These are phyloP conservation scores for Acrobasis repandana DNA, from an alignment of 2,888 invertebrate species.

Conservation along the genomic window DNA sequence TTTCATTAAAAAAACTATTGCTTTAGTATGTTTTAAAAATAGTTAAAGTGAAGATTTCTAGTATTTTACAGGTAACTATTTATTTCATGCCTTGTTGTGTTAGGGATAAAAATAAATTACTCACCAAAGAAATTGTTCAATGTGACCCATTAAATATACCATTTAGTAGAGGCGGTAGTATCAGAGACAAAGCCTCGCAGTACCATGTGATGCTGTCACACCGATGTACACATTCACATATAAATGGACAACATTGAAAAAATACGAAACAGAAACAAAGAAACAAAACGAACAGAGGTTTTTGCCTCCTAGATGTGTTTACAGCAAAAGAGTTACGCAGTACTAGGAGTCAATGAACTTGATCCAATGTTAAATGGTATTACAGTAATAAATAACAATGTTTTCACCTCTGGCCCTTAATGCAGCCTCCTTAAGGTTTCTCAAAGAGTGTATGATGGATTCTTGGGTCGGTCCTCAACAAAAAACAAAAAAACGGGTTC, in stretches of 20 bases:
- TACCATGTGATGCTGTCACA: constrained; percentile 9
- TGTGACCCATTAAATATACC: constrained; percentile 16
- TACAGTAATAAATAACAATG: constrained; percentile 49
- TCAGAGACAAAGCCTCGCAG: constrained; percentile 10
- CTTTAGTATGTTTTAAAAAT: not conserved
- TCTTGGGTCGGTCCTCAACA: constrained; percentile 68
- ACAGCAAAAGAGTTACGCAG: constrained; percentile 7
- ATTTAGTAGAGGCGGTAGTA: constrained; percentile 3
- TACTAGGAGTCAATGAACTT: constrained; percentile 21
- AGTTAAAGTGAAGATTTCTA: not conserved
- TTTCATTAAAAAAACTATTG: too few relatives aligned
- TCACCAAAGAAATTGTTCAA: constrained; percentile 9
- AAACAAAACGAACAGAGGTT: constrained; percentile 1
- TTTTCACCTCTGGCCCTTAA: constrained; percentile 63
- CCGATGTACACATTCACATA: constrained; percentile 9
- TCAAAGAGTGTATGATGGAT: constrained; percentile 66
- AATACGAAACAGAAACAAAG: constrained; percentile 8
- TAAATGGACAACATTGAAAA: constrained; percentile 4
- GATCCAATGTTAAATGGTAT: constrained; percentile 39
- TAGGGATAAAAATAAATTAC: constrained; percentile 14
- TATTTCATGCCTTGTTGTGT: constrained; percentile 19
- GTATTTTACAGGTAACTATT: constrained; percentile 1
- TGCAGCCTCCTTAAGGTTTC: constrained; percentile 66
- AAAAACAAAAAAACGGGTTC: constrained; percentile 51
- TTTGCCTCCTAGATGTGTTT: constrained; percentile 13